Percentiles rank a stretch among this genome's conserved stretches.
These are phyloP conservation scores for Eupristina koningsbergeri DNA, from an alignment of 1,140 invertebrate genomes.

Conservation along the genomic window DNA sequence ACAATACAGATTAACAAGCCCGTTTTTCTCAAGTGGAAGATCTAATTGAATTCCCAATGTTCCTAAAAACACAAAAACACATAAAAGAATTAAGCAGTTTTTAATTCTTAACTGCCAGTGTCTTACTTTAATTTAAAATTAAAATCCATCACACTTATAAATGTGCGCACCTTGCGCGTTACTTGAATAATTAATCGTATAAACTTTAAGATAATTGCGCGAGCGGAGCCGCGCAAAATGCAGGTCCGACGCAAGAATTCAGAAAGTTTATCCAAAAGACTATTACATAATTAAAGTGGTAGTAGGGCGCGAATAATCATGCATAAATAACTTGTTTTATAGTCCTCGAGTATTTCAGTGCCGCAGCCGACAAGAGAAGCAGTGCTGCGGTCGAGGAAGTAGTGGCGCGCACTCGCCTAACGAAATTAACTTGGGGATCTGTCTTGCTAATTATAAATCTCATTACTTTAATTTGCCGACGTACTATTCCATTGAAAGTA, in stretches of 20 bases:
- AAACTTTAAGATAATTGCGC: background rate
- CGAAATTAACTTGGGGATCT: conserved; percentile 46
- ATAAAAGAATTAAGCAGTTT: too few relatives aligned
- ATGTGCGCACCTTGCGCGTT: background rate
- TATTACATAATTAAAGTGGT: conserved; percentile 27
- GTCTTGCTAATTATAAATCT: conserved; percentile 50
- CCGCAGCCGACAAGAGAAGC: conserved; percentile 2
- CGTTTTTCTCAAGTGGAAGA: too few relatives aligned
- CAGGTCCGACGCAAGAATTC: conserved; percentile 12
- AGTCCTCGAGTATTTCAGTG: conserved; percentile 32
- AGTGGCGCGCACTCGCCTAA: background rate
- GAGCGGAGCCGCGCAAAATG: background rate
- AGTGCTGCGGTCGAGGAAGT: conserved; percentile 26
- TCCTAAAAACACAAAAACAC: too few relatives aligned
- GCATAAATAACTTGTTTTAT: conserved; percentile 50
- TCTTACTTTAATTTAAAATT: background rate
- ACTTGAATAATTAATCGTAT: background rate
- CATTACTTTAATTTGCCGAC: conserved; percentile 7
- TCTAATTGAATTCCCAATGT: too few relatives aligned
- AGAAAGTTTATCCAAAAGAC: conserved; percentile 15
- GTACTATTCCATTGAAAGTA: too few relatives aligned
- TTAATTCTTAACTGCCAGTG: too few relatives aligned
- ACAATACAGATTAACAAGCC: too few relatives aligned
- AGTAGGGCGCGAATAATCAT: conserved; percentile 44
- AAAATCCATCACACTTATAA: background rate